phyloP scores from a whole-genome alignment of 2,888 invertebrate species.

The Vanessa cardui region DNA sequence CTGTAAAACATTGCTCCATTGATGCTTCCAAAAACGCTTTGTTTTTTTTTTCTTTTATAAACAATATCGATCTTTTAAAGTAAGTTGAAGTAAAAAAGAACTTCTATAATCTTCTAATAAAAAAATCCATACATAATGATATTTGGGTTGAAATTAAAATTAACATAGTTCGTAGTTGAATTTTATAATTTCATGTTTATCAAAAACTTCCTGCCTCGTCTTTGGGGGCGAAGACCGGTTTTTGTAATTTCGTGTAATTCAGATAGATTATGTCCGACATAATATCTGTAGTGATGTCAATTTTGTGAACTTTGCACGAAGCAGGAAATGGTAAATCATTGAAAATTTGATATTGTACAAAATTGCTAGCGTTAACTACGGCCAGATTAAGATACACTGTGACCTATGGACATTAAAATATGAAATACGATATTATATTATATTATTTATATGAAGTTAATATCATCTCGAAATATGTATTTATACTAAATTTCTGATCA shows the following conservation, averaged over 20 bases:
- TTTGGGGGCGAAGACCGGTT: constrained; percentile 45
- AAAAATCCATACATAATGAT: too few relatives aligned
- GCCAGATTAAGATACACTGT: neutral
- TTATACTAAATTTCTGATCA: neutral
- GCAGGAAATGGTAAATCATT: constrained; percentile 30
- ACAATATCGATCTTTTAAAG: too few relatives aligned
- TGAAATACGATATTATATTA: too few relatives aligned
- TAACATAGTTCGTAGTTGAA: neutral
- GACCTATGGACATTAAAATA: neutral
- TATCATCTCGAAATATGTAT: neutral
- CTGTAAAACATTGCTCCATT: too few relatives aligned
- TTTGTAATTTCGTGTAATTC: constrained; percentile 58
- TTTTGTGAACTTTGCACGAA: constrained; percentile 27
- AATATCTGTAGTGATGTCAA: constrained; percentile 27
- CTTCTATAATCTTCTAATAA: too few relatives aligned
- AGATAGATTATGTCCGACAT: constrained; percentile 36
- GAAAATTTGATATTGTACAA: constrained; percentile 19
- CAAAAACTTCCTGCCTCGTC: constrained; percentile 51
- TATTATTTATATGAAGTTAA: too few relatives aligned
- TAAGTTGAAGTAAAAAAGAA: too few relatives aligned
- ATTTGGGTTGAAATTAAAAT: too few relatives aligned
- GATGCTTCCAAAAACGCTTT: too few relatives aligned
- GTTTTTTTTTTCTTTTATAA: too few relatives aligned
- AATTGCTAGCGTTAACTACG: neutral
- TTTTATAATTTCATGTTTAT: constrained; percentile 27